Base-by-base conservation (phyloP, 2,888 invertebrate species). In the Cerastis leucographa region DNA sequence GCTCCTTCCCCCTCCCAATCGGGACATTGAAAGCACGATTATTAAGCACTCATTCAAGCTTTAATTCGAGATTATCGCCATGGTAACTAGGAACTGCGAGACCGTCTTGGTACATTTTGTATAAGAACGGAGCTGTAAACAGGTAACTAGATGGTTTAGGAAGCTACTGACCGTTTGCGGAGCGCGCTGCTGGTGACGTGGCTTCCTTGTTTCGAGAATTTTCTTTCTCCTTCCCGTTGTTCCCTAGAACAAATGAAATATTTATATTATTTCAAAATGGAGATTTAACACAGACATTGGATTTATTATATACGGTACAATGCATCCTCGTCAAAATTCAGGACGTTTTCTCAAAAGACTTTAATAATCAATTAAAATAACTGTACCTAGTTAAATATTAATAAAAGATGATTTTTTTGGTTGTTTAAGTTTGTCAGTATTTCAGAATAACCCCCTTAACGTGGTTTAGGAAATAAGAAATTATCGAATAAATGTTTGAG, bases 131-230 rank as follows among this genome's bases (percentile, higher is more conserved):
- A n/a, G n/a, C 44, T 66, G 17, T 49, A 22, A 35, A 62, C 8
- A 49, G 35, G 61, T 42, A 42, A 49, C 22, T 11, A 49, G 11
- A 62, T 56, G n/a, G 11, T 29, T 71, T 42, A 51, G 59, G 51
- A 5, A 78, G 54, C 17, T 78, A 94, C 97, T 97, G 88, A 97
- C 97, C 97, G 93, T 97, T 97, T 94, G 97, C 96, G 92, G 97
- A 97, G 93, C 97, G 97, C 77, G 97, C 97, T 85, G 98, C 97
- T 68, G 98, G 97, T 74, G 98, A 97, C 78, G 97, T 97, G 86
- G 97, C 97, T 93, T 98, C 98, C 95, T 98, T 98, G 93, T 97
- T 97, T 94, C 97, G 97, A 93, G 97, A 97, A 87, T 97, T 97
- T 92, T 96, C 96, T 90, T 96, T 96, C 94, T 97, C 97, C 94